These are phyloP conservation scores for Lithophane semibrunnea DNA, from an alignment of 2,888 invertebrate genomes.

Conservation along the genomic window DNA sequence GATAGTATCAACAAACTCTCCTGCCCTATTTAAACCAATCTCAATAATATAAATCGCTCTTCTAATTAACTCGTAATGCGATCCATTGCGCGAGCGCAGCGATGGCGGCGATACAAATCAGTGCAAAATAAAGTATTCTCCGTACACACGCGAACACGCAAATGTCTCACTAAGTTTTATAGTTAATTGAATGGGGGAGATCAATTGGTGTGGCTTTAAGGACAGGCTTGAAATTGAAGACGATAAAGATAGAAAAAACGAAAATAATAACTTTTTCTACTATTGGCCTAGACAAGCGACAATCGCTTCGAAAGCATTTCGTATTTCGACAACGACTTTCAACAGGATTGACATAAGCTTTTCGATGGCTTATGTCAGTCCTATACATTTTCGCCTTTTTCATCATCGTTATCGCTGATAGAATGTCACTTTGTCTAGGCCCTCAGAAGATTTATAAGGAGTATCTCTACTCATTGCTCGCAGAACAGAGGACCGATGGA, in stretches of 20 bases:
- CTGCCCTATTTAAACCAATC: constrained; percentile 50
- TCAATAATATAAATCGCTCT: constrained; percentile 60
- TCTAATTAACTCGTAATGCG: constrained; percentile 66
- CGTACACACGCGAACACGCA: constrained; percentile 64
- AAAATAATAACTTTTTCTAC: not conserved
- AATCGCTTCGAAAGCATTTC: too few species aligned
- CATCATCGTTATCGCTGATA: too few species aligned
- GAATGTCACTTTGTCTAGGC: too few species aligned
- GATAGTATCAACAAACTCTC: constrained; percentile 42
- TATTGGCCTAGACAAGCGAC: not conserved
- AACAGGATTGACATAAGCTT: too few species aligned
- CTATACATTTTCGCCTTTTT: too few species aligned
- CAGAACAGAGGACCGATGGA: too few species aligned
- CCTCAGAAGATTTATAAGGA: not conserved
- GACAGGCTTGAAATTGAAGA: constrained; percentile 6
- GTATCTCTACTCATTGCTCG: too few species aligned
- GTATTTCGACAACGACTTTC: too few species aligned
- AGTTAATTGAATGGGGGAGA: constrained; percentile 35
- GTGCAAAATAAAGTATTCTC: constrained; percentile 57
- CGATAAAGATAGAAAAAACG: not conserved
- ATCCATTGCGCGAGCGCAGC: constrained; percentile 55
- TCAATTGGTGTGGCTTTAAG: constrained; percentile 7
- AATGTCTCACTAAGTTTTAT: constrained; percentile 39
- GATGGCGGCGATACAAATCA: constrained; percentile 60
- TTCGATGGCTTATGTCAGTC: too few species aligned